Percentiles rank a stretch among this genome's conserved stretches.
Conservation (phyloP, 2,888 invertebrate species). For the Melanargia galathea region DNA sequence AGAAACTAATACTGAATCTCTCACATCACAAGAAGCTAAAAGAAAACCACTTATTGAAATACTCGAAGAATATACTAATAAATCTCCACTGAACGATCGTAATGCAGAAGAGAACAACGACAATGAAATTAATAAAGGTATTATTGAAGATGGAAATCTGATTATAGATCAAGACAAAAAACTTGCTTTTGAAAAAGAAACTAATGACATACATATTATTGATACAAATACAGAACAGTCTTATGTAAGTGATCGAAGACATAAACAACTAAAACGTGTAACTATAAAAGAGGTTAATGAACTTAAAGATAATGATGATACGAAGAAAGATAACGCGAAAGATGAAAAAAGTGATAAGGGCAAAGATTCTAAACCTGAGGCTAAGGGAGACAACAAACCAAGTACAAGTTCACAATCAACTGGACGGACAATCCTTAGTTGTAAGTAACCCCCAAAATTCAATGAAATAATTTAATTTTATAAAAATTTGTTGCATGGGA, state of each 20-base stretch:
- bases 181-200: slow-evolving; percentile 45
- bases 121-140: slow-evolving; percentile 38
- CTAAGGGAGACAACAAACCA: slow-evolving; percentile 19
- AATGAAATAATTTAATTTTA: too few relatives aligned
- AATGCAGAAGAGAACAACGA: slow-evolving; percentile 36
- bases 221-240: slow-evolving; percentile 5
- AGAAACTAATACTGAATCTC: slow-evolving; percentile 10
- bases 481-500: too few relatives aligned
- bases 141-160: slow-evolving; percentile 50
- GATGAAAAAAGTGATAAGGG: not conserved
- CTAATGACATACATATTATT: not conserved
- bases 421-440: not conserved
- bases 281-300: slow-evolving; percentile 26
- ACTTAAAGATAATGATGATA: slow-evolving; percentile 20
- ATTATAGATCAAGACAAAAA: slow-evolving; percentile 61
- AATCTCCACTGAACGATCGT: slow-evolving; percentile 34
- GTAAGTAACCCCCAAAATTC: not conserved
- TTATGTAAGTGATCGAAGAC: not conserved
- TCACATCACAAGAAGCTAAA: slow-evolving; percentile 44
- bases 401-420: slow-evolving; percentile 3
- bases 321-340: slow-evolving; percentile 11
- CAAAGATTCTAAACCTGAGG: slow-evolving; percentile 7
- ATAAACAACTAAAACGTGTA: slow-evolving; percentile 23
- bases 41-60: slow-evolving; percentile 65
- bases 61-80: slow-evolving; percentile 51